Base-by-base conservation (phyloP, 2,797 vertebrate genomes). In the Epinephelus awoara region DNA sequence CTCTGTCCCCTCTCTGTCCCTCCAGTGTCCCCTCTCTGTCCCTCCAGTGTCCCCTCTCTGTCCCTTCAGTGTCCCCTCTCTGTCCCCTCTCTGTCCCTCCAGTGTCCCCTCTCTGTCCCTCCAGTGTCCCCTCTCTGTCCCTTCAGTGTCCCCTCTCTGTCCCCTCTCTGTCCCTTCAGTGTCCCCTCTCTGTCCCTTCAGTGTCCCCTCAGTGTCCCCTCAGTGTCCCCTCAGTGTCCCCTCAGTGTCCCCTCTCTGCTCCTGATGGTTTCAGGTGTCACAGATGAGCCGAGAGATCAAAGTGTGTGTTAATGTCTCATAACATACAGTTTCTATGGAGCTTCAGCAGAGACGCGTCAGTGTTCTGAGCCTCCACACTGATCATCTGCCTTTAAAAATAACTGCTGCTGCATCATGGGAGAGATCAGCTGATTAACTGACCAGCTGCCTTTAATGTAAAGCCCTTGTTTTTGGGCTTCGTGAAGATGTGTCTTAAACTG, bases 211-310 rank as follows among this genome's bases (percentile, higher is more conserved):
- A 3, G 12, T 44, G 42, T 44, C 11, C 9, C 12, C 14, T 47
- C 50, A 3, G 40, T 1, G 54, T 19, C 23, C 23, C 27, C 42
- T 44, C 11, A 12, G 5, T 44, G 42, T 44, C 42, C 12, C 42
- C 42, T 44, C 42, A 12, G 42, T 13, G 42, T 51, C 72, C 3
- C 2, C 42, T n/a, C n/a, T 29, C 27, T 29, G 27, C 27, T 55
- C 62, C 62, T 40, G 44, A 11, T 40, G 57, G 29, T 44, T 56
- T 76, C 58, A 14, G 68, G 77, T 72, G 52, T 29, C 64, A 63
- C 82, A 84, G 77, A 80, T 84, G 82, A 73, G 56, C 52, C 0
- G 58, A 61, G 38, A 64, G 67, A 52, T 52, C 72, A 54, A 56
- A 72, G 54, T 46, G 61, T 55, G 8, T 70, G 75, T 59, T 25